Base-by-base conservation (phyloP, 2,797 vertebrate genomes). In the Rhinophrynus dorsalis region DNA sequence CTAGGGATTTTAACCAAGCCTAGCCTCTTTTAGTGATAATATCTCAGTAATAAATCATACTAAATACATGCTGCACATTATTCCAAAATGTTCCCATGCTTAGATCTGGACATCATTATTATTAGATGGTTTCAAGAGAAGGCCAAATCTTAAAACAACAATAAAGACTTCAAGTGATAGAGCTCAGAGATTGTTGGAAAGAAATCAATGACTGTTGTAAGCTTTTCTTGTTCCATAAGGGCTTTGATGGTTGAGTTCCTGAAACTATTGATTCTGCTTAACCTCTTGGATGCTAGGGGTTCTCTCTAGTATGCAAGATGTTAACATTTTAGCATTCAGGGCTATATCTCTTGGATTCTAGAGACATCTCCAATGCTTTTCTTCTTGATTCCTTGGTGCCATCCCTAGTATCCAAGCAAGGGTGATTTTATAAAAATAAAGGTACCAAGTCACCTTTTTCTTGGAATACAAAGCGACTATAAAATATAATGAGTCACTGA, bases 91-190 rank as follows among this genome's bases (percentile, higher is more conserved):
- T 76, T 21, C 15, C 38, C 40, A 63, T 57, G 63, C 66, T 58
- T 70, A 58, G 64, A 51, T 32, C 60, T 79, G 21, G 24, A 48
- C 58, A 68, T 75, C n/a, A 1, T 15, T 38, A 37, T 67, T 64
- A 47, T 15, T 54, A 65, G 44, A 7, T 23, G 32, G 17, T 38
- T 63, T 17, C 27, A 50, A 70, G 32, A 40, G 24, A 69, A 17
- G 61, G 40, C 62, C 56, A 67, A 60, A 60, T 23, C 55, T 57
- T 44, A 58, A 47, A 69, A 74, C 60, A 64, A 71, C 74, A 75
- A 67, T 75, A 68, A 72, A 76, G 67, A 37, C 30, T 26, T 76
- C 47, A 55, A 37, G 58, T 74, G 48, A 66, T 62, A 64, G 67
- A 72, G 60, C 47, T 69, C 32, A 51, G 10, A 26, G 61, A 55